Base-by-base conservation (phyloP, 2,113 vertebrate species). In the Prunella himalayana region DNA sequence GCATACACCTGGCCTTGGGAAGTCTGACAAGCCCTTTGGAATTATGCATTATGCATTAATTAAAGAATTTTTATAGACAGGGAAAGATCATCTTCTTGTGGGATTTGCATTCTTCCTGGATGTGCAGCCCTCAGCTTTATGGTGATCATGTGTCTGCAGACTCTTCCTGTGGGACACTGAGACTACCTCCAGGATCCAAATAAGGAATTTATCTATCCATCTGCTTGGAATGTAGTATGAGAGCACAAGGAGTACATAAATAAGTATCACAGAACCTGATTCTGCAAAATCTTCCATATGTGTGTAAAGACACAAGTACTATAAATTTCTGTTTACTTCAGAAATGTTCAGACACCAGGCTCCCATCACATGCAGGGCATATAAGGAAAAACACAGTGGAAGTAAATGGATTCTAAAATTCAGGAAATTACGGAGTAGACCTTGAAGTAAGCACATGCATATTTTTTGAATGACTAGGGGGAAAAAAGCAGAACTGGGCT, bases 21-120 rank as follows among this genome's bases (percentile, higher is more conserved):
- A 94, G 80, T 19, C 51, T 94, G 69, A 91, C 31, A 94, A 78
- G 57, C 53, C 66, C 65, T 86, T 87, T 92, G 73, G 49, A 94
- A 91, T 91, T 76, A 56, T 7, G 18, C 12, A 31, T 64, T 66
- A 49, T 31, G 37, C 53, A 72, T 78, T 78, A 82, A 94, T 33
- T 60, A 76, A 57, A 82, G 44, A 44, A 54, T 53, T 79, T 82
- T 79, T 95, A 91, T 33, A 89, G 53, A 65, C 6, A 51, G 49
- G 25, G 44, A 89, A 86, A 84, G 18, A 78, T 45, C 13, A 7
- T 72, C 49, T 80, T 86, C 31, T 51, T 7, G 2, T 57, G 47
- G 42, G 37, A 68, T 71, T 56, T 57, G 15, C 23, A n/a, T 72
- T 63, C 59, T 73, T 82, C 57, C 57, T 82, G 24, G 21, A 61